These are phyloP conservation scores for Drosophila neoperkinsi DNA, from an alignment of 2,888 invertebrate genomes.

Conservation along the genomic window DNA sequence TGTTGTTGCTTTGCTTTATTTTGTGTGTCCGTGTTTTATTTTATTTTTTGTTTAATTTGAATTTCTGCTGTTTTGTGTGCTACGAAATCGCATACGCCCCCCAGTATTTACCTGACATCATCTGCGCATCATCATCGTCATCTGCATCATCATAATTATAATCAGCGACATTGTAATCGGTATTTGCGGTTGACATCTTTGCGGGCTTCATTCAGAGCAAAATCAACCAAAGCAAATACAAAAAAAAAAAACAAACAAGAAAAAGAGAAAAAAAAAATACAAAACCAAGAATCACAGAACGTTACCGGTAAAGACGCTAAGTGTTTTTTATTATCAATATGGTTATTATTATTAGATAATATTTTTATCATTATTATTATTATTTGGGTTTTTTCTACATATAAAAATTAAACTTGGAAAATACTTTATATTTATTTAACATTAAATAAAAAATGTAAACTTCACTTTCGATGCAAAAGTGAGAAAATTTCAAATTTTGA, in stretches of 20 bases:
- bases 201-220: slow-evolving; percentile 61
- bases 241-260: slow-evolving; percentile 5
- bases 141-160: slow-evolving; percentile 21
- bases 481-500: neutral
- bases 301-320: slow-evolving; percentile 24
- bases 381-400: neutral
- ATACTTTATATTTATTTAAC: neutral
- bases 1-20: slow-evolving; percentile 6
- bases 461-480: neutral
- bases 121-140: slow-evolving; percentile 38
- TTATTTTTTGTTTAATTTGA: slow-evolving; percentile 3
- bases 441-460: neutral
- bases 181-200: slow-evolving; percentile 73
- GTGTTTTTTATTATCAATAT: neutral
- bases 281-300: slow-evolving; percentile 1
- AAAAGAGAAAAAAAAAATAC: neutral
- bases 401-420: neutral
- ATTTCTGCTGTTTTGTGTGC: slow-evolving; percentile 18
- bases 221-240: slow-evolving; percentile 29
- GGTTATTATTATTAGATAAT: neutral
- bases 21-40: neutral
- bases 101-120: slow-evolving; percentile 60
- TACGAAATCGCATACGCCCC: slow-evolving; percentile 25
- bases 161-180: slow-evolving; percentile 41
- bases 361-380: neutral